phyloP scores from a whole-genome alignment of 2,113 vertebrate species.

The Bagarius yarrelli region DNA sequence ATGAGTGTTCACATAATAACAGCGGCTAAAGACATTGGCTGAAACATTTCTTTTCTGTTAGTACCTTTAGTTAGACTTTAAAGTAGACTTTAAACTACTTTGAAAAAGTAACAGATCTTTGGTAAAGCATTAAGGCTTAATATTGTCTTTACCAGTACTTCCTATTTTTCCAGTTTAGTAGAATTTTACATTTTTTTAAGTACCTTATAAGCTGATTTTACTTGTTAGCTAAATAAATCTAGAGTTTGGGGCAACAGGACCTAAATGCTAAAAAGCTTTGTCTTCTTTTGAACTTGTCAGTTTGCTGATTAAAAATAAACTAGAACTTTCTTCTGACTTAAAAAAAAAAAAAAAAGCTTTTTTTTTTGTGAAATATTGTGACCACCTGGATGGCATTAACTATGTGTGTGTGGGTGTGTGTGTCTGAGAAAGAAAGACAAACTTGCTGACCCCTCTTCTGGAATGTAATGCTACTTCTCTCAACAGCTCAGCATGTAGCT shows the following conservation, averaged over 20 bases:
- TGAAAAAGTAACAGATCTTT: conserved; percentile 13
- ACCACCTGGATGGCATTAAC: conserved; percentile 26
- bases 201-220: conserved; percentile 10
- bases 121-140: not conserved
- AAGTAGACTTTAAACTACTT: conserved; percentile 42
- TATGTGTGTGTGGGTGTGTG: conserved; percentile 1
- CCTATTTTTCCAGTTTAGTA: conserved; percentile 17
- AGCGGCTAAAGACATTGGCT: not conserved
- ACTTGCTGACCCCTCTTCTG: conserved; percentile 13
- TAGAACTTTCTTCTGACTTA: not conserved
- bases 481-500: not conserved
- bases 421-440: not conserved
- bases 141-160: conserved; percentile 5
- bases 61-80: not conserved
- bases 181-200: not conserved
- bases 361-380: conserved; percentile 14
- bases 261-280: conserved; percentile 1
- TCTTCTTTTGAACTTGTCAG: not conserved
- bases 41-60: not conserved
- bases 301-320: not conserved
- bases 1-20: conserved; percentile 25
- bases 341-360: not conserved
- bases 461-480: conserved; percentile 32
- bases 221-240: not conserved
- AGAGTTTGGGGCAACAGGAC: not conserved